These are phyloP conservation scores for Acanthaster planci DNA, from an alignment of 35 echinoderm and acorn worm genomes.

Conservation along the genomic window DNA sequence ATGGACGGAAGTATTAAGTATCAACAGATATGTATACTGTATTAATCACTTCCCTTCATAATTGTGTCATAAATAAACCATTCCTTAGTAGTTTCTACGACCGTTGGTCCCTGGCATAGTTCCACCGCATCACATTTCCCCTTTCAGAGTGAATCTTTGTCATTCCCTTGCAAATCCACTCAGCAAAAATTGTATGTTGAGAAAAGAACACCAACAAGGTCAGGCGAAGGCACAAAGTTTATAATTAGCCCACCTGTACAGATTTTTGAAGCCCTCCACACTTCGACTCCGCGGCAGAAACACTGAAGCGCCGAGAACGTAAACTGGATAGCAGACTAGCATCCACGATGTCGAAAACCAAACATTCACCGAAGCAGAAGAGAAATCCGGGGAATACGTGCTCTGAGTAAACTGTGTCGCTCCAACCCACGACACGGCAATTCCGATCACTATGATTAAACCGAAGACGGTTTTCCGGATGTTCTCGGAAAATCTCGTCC, in stretches of 20 bases:
- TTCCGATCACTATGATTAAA: conserved; percentile 73
- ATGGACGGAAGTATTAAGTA: too few species aligned
- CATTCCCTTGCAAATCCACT: too few species aligned
- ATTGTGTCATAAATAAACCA: too few species aligned
- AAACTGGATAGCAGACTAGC: conserved; percentile 86
- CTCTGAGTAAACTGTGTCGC: conserved; percentile 92
- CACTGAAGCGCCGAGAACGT: conserved; percentile 58
- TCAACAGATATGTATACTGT: too few species aligned
- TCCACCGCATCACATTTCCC: too few species aligned
- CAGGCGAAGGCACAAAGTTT: too few species aligned
- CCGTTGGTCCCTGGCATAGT: too few species aligned
- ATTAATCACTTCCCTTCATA: too few species aligned
- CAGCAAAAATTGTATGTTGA: too few species aligned
- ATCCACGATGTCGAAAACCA: conserved; percentile 96
- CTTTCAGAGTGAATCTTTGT: too few species aligned
- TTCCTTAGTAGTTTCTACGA: too few species aligned
- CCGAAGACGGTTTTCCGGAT: conserved; percentile 72
- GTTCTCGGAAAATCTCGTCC: conserved; percentile 36
- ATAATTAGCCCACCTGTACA: conserved; percentile 50
- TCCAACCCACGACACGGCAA: conserved; percentile 86
- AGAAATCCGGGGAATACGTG: conserved; percentile 81
- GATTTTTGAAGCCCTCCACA: conserved; percentile 36
- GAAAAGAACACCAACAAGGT: too few species aligned
- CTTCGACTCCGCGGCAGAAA: conserved; percentile 59
- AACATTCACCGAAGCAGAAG: conserved; percentile 79